Evolutionary conservation across 2,797 vertebrate species (phyloP).

Genomic region (Cynopterus sphinx): DNA sequence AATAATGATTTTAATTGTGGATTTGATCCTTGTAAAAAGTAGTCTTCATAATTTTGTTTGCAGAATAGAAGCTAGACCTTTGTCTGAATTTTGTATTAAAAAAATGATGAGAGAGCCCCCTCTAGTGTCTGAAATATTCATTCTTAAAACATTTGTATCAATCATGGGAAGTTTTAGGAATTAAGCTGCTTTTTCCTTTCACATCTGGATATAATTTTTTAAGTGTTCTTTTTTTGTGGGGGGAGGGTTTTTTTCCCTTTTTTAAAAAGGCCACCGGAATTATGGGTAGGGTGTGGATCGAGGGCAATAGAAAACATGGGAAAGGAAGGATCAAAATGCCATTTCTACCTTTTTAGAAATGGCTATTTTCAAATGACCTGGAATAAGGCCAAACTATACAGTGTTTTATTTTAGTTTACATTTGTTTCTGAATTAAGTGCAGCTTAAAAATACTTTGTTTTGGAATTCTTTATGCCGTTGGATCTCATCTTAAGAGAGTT

Average conservation of each 20-base stretch:
- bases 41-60: slow-evolving; percentile 24
- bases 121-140: slow-evolving; percentile 83
- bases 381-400: slow-evolving; percentile 81
- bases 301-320: slow-evolving; percentile 86
- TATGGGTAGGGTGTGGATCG: slow-evolving; percentile 84
- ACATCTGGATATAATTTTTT: slow-evolving; percentile 85
- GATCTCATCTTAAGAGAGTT: slow-evolving; percentile 64
- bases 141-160: slow-evolving; percentile 82
- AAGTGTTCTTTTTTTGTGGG: not conserved
- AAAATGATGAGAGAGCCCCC: slow-evolving; percentile 83
- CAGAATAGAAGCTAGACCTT: slow-evolving; percentile 23
- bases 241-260: not conserved
- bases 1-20: not conserved
- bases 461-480: slow-evolving; percentile 71
- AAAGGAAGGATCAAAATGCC: slow-evolving; percentile 85
- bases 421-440: slow-evolving; percentile 82
- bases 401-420: slow-evolving; percentile 75
- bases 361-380: slow-evolving; percentile 86
- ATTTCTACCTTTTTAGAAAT: slow-evolving; percentile 87
- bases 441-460: slow-evolving; percentile 80
- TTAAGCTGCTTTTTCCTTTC: slow-evolving; percentile 83
- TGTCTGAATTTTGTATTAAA: slow-evolving; percentile 79
- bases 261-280: slow-evolving; percentile 80
- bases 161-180: slow-evolving; percentile 84
- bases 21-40: not conserved